Percentiles rank a stretch among this genome's conserved stretches.
Conservation (phyloP, 2,113 vertebrate genomes). For the Albula glossodonta region DNA sequence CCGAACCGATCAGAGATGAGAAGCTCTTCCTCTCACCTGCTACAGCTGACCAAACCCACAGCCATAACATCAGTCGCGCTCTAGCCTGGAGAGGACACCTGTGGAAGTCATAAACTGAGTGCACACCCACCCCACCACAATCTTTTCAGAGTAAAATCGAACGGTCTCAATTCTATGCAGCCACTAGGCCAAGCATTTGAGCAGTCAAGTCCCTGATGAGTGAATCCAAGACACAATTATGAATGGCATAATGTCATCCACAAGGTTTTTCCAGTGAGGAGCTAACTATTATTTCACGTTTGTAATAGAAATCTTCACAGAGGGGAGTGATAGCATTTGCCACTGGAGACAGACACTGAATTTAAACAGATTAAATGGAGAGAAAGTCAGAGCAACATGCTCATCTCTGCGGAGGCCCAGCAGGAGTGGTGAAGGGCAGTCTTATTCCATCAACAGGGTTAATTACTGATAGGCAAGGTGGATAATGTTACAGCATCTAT, state of each 20-base stretch:
- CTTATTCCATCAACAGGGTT: neutral
- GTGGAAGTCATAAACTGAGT: no score
- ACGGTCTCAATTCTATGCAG: neutral
- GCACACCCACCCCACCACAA: neutral
- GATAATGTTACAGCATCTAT: neutral
- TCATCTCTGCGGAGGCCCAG: neutral
- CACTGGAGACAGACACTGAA: neutral
- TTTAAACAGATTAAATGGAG: neutral
- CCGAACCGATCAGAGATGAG: no score
- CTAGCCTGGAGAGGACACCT: no score
- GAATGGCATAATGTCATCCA: neutral
- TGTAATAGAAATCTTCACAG: neutral
- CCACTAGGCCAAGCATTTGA: neutral
- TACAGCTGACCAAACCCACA: no score
- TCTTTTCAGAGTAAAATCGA: neutral
- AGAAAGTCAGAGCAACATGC: neutral
- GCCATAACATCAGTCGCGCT: no score
- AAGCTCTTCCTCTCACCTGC: no score
- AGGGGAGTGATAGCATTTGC: neutral
- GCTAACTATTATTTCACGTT: neutral
- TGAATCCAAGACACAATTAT: neutral
- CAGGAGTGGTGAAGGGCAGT: no score
- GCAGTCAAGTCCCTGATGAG: neutral
- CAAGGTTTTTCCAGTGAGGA: neutral
- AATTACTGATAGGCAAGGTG: neutral